Evolutionary conservation across 2,113 vertebrate species (phyloP).

Genomic region (Phrynosoma platyrhinos): DNA sequence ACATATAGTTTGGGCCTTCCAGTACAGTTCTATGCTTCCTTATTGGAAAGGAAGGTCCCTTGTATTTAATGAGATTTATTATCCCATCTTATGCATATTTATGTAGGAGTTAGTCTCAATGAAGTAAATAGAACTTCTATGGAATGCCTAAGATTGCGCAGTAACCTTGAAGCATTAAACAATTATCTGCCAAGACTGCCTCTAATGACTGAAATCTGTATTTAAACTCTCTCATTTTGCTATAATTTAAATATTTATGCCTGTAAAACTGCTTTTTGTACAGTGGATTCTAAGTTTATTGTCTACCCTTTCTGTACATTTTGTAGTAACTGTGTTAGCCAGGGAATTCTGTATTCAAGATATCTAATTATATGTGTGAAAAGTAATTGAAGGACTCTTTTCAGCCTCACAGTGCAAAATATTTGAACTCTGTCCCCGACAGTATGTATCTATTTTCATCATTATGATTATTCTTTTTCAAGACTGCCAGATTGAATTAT

Average conservation of each 20-base stretch:
- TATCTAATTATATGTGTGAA: constrained; percentile 8
- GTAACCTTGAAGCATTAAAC: neutral
- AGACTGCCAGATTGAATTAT: constrained; percentile 38
- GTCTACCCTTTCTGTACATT: neutral
- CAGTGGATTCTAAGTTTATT: constrained; percentile 25
- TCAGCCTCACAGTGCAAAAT: constrained; percentile 14
- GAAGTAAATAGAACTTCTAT: neutral
- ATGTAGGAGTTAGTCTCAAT: neutral
- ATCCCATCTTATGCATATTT: neutral
- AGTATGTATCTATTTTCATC: constrained; percentile 25
- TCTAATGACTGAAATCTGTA: constrained; percentile 3
- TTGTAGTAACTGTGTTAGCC: neutral
- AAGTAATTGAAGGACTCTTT: constrained; percentile 30
- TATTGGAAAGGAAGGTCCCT: neutral
- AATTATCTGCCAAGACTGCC: constrained; percentile 14
- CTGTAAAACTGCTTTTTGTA: constrained; percentile 17
- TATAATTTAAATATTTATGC: constrained; percentile 37
- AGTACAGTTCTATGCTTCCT: neutral
- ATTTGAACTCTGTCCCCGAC: constrained; percentile 28
- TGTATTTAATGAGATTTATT: neutral
- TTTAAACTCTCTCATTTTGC: constrained; percentile 6
- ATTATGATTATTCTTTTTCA: constrained; percentile 32
- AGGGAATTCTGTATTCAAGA: constrained; percentile 22
- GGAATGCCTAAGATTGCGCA: neutral
- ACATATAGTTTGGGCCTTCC: neutral